Evolutionary conservation across 2,113 vertebrate genomes (phyloP).

Genomic region (Callionymus lyra): DNA sequence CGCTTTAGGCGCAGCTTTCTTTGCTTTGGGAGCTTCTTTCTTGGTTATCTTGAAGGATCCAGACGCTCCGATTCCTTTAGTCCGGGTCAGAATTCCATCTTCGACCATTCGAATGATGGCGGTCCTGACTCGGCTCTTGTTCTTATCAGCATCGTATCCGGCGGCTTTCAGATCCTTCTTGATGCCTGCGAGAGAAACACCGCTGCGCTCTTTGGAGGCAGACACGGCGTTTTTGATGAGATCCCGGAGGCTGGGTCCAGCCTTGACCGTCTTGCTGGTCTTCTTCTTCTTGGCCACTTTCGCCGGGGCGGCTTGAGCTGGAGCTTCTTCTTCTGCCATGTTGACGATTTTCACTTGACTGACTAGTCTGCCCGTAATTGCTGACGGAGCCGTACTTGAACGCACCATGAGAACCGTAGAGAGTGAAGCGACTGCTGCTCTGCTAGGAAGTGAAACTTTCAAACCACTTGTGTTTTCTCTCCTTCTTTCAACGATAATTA

Average conservation of each 20-base stretch:
- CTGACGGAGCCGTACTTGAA: slow-evolving; percentile 3
- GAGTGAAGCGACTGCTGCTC: slow-evolving; percentile 8
- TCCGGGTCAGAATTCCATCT: background rate
- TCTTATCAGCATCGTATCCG: slow-evolving; percentile 27
- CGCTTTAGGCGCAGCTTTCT: background rate
- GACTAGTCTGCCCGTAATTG: background rate
- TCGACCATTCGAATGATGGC: slow-evolving; percentile 1
- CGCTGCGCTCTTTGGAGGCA: slow-evolving; percentile 13
- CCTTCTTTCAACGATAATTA: background rate
- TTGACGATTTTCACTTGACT: background rate
- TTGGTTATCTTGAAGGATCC: slow-evolving; percentile 10
- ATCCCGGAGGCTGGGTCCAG: slow-evolving; percentile 11
- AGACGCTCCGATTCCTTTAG: slow-evolving; percentile 2
- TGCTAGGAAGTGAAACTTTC: background rate
- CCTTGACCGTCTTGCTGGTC: slow-evolving; percentile 3
- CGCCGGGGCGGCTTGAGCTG: slow-evolving; percentile 6
- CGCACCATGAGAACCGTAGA: slow-evolving; percentile 27
- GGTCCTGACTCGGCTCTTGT: slow-evolving; percentile 10
- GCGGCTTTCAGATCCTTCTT: slow-evolving; percentile 8
- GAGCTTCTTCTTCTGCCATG: slow-evolving; percentile 26
- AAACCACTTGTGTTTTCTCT: slow-evolving; percentile 27
- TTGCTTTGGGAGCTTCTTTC: background rate
- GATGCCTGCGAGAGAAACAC: slow-evolving; percentile 2
- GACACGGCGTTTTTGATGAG: slow-evolving; percentile 16
- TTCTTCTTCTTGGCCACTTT: slow-evolving; percentile 20